Evolutionary conservation across 2,113 vertebrate species (phyloP).

Genomic region (Orcinus orca): DNA sequence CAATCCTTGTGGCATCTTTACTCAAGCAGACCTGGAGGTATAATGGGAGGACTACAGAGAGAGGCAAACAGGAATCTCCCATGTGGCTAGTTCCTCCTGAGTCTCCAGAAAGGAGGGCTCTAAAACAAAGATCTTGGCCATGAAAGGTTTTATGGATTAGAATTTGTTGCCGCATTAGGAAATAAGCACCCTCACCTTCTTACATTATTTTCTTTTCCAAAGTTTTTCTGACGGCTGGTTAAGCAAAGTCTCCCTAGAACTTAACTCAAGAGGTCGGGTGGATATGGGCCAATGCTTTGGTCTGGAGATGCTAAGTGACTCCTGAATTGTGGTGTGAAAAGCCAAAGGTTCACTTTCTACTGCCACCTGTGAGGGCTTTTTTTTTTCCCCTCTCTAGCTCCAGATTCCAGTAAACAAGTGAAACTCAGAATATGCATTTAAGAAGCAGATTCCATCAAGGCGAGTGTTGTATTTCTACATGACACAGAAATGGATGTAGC

Average conservation of each 20-base stretch:
- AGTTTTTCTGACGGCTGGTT: not conserved
- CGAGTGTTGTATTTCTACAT: not conserved
- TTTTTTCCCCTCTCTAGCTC: not conserved
- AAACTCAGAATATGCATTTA: not conserved
- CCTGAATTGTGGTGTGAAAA: not conserved
- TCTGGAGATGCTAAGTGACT: not conserved
- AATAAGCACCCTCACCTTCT: not conserved
- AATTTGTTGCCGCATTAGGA: not conserved
- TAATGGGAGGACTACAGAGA: not conserved
- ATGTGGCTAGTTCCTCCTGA: not conserved
- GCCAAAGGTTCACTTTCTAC: not conserved
- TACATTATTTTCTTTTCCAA: not conserved
- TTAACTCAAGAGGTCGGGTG: not conserved
- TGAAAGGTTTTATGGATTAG: not conserved
- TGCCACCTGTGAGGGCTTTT: not conserved
- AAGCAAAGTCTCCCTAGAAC: not conserved
- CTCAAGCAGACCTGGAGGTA: not conserved
- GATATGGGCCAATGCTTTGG: not conserved
- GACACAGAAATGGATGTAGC: not conserved
- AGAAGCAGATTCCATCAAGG: not conserved
- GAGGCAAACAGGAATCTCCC: not conserved
- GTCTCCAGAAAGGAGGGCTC: not conserved
- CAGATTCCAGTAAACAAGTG: constrained; percentile 19
- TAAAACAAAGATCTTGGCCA: not conserved
- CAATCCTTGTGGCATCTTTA: not conserved